Base-by-base conservation (phyloP, 1,140 invertebrate genomes). In the Pemphigus obesinymphae region DNA sequence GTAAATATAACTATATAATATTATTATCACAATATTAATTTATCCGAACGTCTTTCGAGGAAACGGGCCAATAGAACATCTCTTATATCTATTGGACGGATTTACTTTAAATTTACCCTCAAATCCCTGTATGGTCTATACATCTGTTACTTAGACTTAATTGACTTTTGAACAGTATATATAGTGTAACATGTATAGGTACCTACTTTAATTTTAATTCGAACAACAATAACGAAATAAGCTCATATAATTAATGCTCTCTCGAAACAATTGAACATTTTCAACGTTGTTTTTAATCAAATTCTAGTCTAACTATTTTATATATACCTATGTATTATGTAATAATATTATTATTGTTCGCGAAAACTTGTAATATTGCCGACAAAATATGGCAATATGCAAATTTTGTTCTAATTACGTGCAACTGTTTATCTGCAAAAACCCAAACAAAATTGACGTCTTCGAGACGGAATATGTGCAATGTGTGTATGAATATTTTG, bases 231-330 rank as follows among this genome's bases (percentile, higher is more conserved):
- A 50, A 73, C 43, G 26, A 45, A 50, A 58, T 17, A 75, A 50
- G 72, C 50, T 78, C 50, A 78, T 63, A 29, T 53, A n/a, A n/a
- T 53, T 23, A 58, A 58, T 13, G 76, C 53, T 80, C 76, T 80
- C 76, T 80, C 55, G 17, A 61, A 80, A 80, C 55, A 63, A 61
- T 80, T 61, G 34, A 76, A 63, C 17, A 3, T 45, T 80, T 63
- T 40, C 7, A 40, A 78, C 15, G 17, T 58, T 61, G 53, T 61
- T 80, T 80, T 80, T 40, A 45, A 80, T 80, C 17, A 40, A 80
- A 80, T 78, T 80, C 76, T 80, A 80, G 76, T 80, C 76, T 80
- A 80, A 61, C 63, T 63, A 61, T 80, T 80, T 63, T 55, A 58
- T 76, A 55, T 31, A 31, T 63, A 80, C 8, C 37, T n/a, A n/a